These are phyloP conservation scores for Lordiphosa stackelbergi DNA, from an alignment of 1,140 invertebrate genomes.

Conservation along the genomic window DNA sequence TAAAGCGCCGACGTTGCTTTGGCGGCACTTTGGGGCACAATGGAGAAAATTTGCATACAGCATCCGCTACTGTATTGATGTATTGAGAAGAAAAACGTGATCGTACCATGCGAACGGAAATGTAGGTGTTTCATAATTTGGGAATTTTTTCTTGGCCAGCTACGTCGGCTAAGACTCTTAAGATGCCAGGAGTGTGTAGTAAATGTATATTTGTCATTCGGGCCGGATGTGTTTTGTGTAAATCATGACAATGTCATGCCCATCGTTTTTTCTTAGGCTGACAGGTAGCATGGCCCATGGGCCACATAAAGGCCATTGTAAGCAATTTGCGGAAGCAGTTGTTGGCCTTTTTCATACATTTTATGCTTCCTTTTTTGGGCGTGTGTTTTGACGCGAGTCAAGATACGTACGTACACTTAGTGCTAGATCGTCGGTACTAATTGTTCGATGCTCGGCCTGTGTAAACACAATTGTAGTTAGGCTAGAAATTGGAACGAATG, in stretches of 20 bases:
- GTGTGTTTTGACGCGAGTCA: slow-evolving; percentile 74
- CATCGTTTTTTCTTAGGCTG: slow-evolving; percentile 32
- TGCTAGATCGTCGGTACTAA: slow-evolving; percentile 41
- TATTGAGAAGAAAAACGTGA: slow-evolving; percentile 32
- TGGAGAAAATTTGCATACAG: slow-evolving; percentile 66
- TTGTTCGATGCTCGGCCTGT: slow-evolving; percentile 50
- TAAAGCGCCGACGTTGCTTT: slow-evolving; percentile 49
- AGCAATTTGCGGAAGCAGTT: slow-evolving; percentile 59
- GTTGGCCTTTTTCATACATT: slow-evolving; percentile 36
- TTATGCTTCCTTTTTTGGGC: slow-evolving; percentile 52
- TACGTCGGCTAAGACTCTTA: not conserved
- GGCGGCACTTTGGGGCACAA: slow-evolving; percentile 54
- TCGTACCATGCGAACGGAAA: slow-evolving; percentile 47
- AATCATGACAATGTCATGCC: slow-evolving; percentile 60
- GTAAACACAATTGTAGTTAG: slow-evolving; percentile 60
- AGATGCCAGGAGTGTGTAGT: slow-evolving; percentile 23
- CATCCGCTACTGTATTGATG: slow-evolving; percentile 69
- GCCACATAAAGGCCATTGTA: slow-evolving; percentile 45
- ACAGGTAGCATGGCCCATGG: slow-evolving; percentile 57
- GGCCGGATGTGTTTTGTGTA: slow-evolving; percentile 73
- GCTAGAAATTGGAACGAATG: slow-evolving; percentile 69
- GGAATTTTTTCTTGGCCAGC: slow-evolving; percentile 43
- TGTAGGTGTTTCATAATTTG: slow-evolving; percentile 53
- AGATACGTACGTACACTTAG: slow-evolving; percentile 13
- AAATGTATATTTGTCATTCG: slow-evolving; percentile 60